Percentiles rank a stretch among this genome's conserved stretches.
phyloP scores from a whole-genome alignment of 2,888 invertebrate genomes.

The Synergus itoensis region DNA sequence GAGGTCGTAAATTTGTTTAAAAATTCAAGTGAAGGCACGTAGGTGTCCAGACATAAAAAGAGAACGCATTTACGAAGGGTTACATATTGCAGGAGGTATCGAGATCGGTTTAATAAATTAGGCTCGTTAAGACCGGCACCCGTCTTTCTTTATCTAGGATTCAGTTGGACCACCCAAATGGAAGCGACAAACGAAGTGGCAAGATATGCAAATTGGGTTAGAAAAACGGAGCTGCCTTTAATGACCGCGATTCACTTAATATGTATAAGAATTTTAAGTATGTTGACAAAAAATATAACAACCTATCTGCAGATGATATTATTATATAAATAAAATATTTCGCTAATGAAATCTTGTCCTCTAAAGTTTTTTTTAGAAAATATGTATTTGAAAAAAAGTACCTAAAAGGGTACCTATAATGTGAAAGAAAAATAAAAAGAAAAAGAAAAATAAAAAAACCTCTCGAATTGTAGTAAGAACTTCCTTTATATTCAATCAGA shows the following conservation, averaged over 20 bases:
- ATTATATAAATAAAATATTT: background rate
- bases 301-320: background rate
- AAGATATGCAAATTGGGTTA: conserved; percentile 50
- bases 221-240: conserved; percentile 44
- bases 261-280: conserved; percentile 8
- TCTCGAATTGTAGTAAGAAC: too few relatives aligned
- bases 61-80: conserved; percentile 35
- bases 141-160: conserved; percentile 49
- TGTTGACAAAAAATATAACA: background rate
- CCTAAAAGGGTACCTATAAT: too few relatives aligned
- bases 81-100: conserved; percentile 45
- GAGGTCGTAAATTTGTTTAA: conserved; percentile 34
- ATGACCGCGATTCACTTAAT: conserved; percentile 36
- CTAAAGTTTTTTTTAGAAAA: too few relatives aligned
- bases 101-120: conserved; percentile 57
- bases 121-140: conserved; percentile 56
- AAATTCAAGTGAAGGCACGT: conserved; percentile 35
- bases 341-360: background rate
- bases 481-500: too few relatives aligned
- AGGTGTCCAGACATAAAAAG: conserved; percentile 36
- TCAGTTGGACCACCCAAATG: conserved; percentile 52
- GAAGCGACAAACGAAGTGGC: conserved; percentile 44
- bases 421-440: too few relatives aligned
- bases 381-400: too few relatives aligned
- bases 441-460: too few relatives aligned